Percentiles rank a stretch among this genome's conserved stretches.
Evolutionary conservation across 2,113 vertebrate genomes (phyloP).

Genomic region (Argyrosomus japonicus): DNA sequence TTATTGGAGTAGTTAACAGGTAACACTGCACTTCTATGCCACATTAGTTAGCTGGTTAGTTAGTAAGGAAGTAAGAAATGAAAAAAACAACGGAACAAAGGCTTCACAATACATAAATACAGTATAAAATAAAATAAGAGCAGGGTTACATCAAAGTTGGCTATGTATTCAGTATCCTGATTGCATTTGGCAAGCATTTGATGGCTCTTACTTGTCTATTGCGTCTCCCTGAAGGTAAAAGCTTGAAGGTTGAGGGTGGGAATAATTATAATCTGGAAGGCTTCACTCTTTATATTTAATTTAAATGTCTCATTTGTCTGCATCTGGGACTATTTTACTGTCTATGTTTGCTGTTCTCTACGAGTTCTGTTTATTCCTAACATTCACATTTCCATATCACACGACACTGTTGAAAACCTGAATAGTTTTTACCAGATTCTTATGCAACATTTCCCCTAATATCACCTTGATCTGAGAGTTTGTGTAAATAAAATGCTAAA

Average conservation of each 20-base stretch:
- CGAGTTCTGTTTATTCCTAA: background rate
- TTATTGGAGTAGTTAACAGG: conserved; percentile 99
- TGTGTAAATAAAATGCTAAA: background rate
- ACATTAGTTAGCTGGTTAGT: background rate
- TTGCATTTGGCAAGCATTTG: no score
- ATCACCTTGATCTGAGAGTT: background rate
- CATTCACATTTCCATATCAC: background rate
- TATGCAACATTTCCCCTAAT: background rate
- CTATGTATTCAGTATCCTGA: no score
- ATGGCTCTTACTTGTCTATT: no score
- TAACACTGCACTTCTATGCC: conserved; percentile 52
- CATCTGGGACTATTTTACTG: background rate
- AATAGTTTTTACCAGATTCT: background rate
- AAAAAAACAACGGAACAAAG: background rate
- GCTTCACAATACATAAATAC: background rate
- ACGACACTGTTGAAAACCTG: background rate
- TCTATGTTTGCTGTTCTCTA: background rate
- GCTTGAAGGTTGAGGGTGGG: no score
- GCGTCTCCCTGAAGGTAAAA: no score
- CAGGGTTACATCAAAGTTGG: no score
- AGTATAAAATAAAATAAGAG: no score
- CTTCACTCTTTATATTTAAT: background rate
- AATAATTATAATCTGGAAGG: no score
- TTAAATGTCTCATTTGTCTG: background rate
- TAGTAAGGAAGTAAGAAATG: background rate